Conservation (phyloP, 2,888 invertebrate species). For the Hermodice carunculata region DNA sequence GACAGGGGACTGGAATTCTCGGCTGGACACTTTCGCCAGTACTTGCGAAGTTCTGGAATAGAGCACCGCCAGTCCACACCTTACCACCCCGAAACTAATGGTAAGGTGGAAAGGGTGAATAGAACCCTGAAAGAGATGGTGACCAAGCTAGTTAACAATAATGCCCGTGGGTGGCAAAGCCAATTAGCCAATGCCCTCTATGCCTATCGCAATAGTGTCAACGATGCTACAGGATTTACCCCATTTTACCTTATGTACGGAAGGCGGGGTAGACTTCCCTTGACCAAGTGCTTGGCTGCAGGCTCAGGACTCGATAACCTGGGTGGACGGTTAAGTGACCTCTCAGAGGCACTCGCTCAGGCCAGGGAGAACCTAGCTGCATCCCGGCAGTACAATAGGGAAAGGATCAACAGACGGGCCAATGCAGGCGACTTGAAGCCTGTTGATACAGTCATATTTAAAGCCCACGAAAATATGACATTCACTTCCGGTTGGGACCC, state of each 20-base stretch:
- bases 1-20: conserved; percentile 12
- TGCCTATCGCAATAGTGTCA: conserved; percentile 8
- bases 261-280: neutral
- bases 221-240: conserved; percentile 3
- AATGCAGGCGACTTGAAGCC: no score
- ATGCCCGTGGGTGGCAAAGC: conserved; percentile 8
- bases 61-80: conserved; percentile 17
- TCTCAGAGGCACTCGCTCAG: no score
- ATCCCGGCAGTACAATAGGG: no score
- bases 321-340: no score
- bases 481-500: no score
- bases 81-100: conserved; percentile 10
- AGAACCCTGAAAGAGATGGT: conserved; percentile 14
- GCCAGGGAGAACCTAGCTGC: no score
- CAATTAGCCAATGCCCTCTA: conserved; percentile 3
- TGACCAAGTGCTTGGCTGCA: no score
- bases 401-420: no score
- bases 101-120: conserved; percentile 12
- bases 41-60: conserved; percentile 1
- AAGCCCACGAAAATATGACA: no score
- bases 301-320: no score
- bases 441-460: no score
- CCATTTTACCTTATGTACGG: conserved; percentile 22
- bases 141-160: conserved; percentile 9
- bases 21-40: no score